Conservation (phyloP, 2,113 vertebrate genomes). For the Sinocyclocheilus anophthalmus region DNA sequence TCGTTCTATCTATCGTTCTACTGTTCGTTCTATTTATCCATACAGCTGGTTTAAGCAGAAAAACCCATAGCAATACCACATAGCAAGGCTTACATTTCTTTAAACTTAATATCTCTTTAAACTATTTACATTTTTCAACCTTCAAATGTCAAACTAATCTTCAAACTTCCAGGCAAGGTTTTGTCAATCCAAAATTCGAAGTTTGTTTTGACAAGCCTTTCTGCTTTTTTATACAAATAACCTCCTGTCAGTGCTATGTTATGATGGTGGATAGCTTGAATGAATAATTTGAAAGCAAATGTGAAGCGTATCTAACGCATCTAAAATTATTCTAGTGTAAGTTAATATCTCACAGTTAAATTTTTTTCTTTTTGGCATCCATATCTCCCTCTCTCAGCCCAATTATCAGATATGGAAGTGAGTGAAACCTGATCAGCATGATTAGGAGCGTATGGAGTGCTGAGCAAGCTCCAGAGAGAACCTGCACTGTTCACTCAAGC, state of each 20-base stretch:
- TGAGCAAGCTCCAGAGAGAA: slow-evolving; percentile 21
- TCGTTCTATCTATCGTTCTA: background rate
- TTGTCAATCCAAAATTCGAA: background rate
- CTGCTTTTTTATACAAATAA: background rate
- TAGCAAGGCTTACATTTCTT: background rate
- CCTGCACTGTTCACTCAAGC: slow-evolving; percentile 21
- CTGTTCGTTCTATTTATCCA: background rate
- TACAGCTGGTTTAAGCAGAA: background rate
- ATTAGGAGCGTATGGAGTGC: slow-evolving; percentile 27
- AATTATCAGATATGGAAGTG: slow-evolving; percentile 14
- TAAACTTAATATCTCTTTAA: background rate
- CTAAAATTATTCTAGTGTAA: background rate
- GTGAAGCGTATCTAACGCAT: background rate
- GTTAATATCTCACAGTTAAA: background rate
- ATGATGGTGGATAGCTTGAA: background rate
- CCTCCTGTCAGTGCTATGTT: background rate
- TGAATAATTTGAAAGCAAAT: background rate
- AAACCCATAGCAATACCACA: background rate
- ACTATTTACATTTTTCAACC: background rate
- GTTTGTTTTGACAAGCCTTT: background rate
- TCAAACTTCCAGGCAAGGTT: background rate
- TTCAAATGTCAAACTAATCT: background rate
- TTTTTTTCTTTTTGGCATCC: background rate
- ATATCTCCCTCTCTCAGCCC: slow-evolving; percentile 18
- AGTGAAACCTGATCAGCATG: slow-evolving; percentile 33